Percentiles rank a stretch among this genome's conserved stretches.
These are phyloP conservation scores for Neopipo cinnamomea DNA, from an alignment of 2,113 vertebrate species.

Conservation along the genomic window DNA sequence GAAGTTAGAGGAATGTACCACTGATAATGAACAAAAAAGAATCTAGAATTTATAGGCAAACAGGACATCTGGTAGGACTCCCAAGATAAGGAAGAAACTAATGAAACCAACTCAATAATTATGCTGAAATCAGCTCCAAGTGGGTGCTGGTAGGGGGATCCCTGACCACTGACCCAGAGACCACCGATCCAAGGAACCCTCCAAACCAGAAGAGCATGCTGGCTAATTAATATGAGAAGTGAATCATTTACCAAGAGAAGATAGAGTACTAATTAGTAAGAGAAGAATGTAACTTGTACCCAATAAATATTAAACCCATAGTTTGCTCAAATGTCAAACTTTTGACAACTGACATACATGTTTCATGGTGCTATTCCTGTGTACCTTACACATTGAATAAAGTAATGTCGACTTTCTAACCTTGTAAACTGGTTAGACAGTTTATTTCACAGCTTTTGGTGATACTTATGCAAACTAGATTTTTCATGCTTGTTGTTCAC, in stretches of 20 bases:
- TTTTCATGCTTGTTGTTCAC: background rate
- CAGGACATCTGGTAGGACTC: background rate
- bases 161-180: background rate
- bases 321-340: background rate
- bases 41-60: background rate
- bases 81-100: background rate
- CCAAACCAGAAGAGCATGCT: background rate
- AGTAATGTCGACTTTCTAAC: background rate
- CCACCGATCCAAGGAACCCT: background rate
- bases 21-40: background rate
- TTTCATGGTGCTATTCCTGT: background rate
- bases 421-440: background rate
- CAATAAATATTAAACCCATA: background rate
- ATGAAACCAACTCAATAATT: background rate
- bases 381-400: background rate
- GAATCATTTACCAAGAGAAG: background rate
- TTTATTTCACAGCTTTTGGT: background rate
- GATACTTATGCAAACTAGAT: background rate
- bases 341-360: background rate
- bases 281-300: background rate
- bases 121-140: background rate
- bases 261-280: background rate
- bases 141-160: background rate
- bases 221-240: background rate
- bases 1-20: background rate